Percentiles rank a stretch among this genome's conserved stretches.
Conservation (phyloP, 2,113 vertebrate species). For the Porphyrio hochstetteri region DNA sequence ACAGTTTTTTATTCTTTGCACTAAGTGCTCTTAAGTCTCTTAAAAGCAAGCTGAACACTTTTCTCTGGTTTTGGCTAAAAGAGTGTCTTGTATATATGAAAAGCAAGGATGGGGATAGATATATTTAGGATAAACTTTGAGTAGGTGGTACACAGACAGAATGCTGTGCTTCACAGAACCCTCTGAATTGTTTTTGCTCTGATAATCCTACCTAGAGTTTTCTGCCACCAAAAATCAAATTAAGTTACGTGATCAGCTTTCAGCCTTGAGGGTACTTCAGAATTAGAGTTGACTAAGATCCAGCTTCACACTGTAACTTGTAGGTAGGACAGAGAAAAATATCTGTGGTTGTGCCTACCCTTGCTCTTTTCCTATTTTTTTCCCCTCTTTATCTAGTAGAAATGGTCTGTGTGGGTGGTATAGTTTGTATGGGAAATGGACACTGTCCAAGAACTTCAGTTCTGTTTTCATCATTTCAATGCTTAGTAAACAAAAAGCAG, state of each 20-base stretch:
- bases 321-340: background rate
- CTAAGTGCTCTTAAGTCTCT: background rate
- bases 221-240: conserved; percentile 12
- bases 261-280: background rate
- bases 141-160: background rate
- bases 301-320: background rate
- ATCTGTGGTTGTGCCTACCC: background rate
- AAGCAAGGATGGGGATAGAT: background rate
- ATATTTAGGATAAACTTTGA: background rate
- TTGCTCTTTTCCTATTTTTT: background rate
- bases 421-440: background rate
- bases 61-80: background rate
- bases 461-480: background rate
- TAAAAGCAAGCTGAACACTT: background rate
- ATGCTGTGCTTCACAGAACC: background rate
- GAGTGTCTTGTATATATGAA: background rate
- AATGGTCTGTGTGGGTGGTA: background rate
- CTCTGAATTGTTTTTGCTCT: background rate
- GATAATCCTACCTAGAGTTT: background rate
- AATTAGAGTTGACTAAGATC: background rate
- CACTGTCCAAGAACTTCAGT: background rate
- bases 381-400: background rate
- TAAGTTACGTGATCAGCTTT: background rate
- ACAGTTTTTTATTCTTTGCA: conserved; percentile 33
- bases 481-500: background rate